Percentiles rank a stretch among this genome's conserved stretches.
Evolutionary conservation across 2,888 invertebrate genomes (phyloP).

Genomic region (Drosophila crucigera): DNA sequence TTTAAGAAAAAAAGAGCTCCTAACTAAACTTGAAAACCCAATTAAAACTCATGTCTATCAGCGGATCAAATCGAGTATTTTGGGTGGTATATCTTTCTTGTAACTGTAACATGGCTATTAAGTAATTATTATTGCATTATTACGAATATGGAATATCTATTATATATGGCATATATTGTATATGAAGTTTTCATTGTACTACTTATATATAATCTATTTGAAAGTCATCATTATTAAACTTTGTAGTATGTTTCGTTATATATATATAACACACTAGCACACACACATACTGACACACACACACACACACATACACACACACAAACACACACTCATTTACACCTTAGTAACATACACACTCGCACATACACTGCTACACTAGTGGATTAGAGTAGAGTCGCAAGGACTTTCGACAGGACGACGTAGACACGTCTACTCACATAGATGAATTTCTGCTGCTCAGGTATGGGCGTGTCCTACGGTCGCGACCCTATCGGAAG

Average conservation of each 20-base stretch:
- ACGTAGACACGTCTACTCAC: constrained; percentile 67
- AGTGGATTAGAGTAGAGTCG: constrained; percentile 7
- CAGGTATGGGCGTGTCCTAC: constrained; percentile 71
- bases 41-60: constrained; percentile 12
- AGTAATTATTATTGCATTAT: constrained; percentile 59
- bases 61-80: constrained; percentile 34
- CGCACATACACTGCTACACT: constrained; percentile 24
- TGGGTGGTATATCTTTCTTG: constrained; percentile 56
- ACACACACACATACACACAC: constrained; percentile 27
- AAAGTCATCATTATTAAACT: constrained; percentile 70
- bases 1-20: constrained; percentile 16
- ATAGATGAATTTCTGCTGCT: constrained; percentile 78
- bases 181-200: constrained; percentile 78
- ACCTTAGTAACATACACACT: constrained; percentile 37
- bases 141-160: constrained; percentile 72
- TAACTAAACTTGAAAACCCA: constrained; percentile 22
- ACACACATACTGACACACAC: constrained; percentile 33
- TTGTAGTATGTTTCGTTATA: constrained; percentile 76
- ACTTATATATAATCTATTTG: constrained; percentile 78
- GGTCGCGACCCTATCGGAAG: constrained; percentile 3
- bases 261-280: constrained; percentile 45
- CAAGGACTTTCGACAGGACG: constrained; percentile 16
- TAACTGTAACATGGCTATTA: constrained; percentile 63
- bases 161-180: constrained; percentile 75
- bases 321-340: constrained; percentile 17